These are phyloP conservation scores for Poeciliopsis prolifica DNA, from an alignment of 2,113 vertebrate species.

Conservation along the genomic window DNA sequence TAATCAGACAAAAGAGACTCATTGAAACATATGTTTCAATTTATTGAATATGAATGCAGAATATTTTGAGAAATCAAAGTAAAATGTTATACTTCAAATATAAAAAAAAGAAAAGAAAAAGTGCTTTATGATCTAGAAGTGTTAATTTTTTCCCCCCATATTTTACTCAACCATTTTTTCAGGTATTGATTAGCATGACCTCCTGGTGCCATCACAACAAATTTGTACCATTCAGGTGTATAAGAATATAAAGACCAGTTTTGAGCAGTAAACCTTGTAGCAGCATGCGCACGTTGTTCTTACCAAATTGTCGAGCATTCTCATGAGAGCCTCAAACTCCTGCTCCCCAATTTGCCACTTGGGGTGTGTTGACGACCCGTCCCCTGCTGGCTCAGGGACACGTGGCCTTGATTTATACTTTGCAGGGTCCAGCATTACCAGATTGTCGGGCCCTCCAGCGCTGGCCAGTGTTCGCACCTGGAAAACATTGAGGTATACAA, in stretches of 20 bases:
- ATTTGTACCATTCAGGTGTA: too few relatives aligned
- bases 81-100: too few relatives aligned
- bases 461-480: constrained; percentile 97
- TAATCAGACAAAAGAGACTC: too few relatives aligned
- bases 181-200: too few relatives aligned
- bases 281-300: background rate
- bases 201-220: too few relatives aligned
- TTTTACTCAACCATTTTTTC: too few relatives aligned
- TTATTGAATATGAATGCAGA: too few relatives aligned
- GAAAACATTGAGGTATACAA: constrained; percentile 17
- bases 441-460: constrained; percentile 95
- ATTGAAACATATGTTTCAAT: too few relatives aligned
- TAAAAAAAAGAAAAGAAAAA: too few relatives aligned
- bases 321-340: constrained; percentile 97
- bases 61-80: too few relatives aligned
- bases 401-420: constrained; percentile 92
- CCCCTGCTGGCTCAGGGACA: constrained; percentile 83
- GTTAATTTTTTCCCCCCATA: too few relatives aligned
- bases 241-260: background rate
- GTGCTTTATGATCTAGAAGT: too few relatives aligned
- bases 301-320: constrained; percentile 99
- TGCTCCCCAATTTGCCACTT: constrained; percentile 97
- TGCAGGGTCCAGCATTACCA: constrained; percentile 91
- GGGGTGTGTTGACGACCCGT: constrained; percentile 82
- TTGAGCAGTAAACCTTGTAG: background rate